Evolutionary conservation across 2,113 vertebrate genomes (phyloP).

Genomic region (Crotalus horridus): DNA sequence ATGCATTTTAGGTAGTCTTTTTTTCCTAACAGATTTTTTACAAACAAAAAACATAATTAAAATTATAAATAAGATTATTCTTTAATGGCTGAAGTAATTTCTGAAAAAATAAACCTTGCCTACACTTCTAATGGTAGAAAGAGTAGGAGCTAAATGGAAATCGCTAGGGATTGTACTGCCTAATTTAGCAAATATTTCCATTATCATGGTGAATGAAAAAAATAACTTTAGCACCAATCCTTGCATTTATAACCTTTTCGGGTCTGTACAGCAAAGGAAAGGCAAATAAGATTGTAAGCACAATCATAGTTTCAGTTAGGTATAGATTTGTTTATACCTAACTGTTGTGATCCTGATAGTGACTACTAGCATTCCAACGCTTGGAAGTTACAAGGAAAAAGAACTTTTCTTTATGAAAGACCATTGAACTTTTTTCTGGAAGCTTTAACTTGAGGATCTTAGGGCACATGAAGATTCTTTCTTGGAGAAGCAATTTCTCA

Average conservation of each 20-base stretch:
- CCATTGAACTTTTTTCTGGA: background rate
- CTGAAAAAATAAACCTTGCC: background rate
- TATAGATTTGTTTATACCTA: background rate
- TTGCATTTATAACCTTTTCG: background rate
- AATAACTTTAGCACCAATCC: background rate
- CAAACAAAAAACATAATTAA: background rate
- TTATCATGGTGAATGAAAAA: background rate
- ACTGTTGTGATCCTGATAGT: background rate
- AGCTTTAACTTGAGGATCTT: background rate
- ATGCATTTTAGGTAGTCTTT: background rate
- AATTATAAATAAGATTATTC: background rate
- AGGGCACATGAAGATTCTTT: background rate
- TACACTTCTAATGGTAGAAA: background rate
- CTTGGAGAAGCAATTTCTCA: background rate
- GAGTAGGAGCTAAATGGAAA: background rate
- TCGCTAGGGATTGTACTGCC: background rate
- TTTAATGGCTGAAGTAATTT: background rate
- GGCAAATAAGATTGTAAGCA: background rate
- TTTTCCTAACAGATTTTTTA: background rate
- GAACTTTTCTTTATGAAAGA: background rate
- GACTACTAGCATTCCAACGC: background rate
- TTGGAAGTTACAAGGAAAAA: background rate
- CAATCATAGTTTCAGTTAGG: background rate
- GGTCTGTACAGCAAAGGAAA: background rate
- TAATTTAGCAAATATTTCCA: background rate